These are phyloP conservation scores for Heliconius sara DNA, from an alignment of 2,888 invertebrate species.

Conservation along the genomic window DNA sequence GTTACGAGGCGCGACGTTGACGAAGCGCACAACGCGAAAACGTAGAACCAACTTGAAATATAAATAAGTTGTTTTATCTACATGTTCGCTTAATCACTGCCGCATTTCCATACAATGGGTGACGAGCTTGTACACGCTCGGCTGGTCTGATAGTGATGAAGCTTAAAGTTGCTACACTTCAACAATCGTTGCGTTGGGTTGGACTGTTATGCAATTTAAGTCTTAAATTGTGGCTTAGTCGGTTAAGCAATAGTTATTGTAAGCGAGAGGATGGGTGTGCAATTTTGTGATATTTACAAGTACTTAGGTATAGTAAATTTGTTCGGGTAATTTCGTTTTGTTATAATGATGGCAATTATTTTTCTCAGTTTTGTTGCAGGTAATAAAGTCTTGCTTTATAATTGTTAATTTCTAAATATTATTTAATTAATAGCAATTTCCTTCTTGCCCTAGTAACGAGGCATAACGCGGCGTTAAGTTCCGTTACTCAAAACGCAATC, in stretches of 20 bases:
- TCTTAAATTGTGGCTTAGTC: not conserved
- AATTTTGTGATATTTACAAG: not conserved
- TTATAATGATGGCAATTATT: no score
- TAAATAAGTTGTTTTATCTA: constrained; percentile 39
- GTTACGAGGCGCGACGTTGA: constrained; percentile 31
- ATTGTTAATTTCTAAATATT: no score
- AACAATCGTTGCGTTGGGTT: constrained; percentile 36
- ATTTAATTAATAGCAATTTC: no score
- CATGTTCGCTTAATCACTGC: constrained; percentile 52
- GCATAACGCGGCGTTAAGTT: no score
- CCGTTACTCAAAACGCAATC: no score
- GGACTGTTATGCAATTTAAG: constrained; percentile 40
- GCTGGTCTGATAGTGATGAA: constrained; percentile 54
- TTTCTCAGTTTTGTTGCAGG: no score
- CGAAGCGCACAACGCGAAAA: not conserved
- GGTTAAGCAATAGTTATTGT: not conserved
- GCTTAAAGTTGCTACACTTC: constrained; percentile 44
- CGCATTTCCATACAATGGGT: constrained; percentile 70
- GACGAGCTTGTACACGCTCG: constrained; percentile 50
- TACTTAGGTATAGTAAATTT: not conserved
- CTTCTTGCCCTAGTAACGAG: no score
- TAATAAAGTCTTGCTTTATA: no score
- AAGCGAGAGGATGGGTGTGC: no score
- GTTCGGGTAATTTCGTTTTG: no score
- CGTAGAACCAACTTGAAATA: constrained; percentile 16